phyloP scores from a whole-genome alignment of 2,888 invertebrate species.

The Brachyopa scutellaris region DNA sequence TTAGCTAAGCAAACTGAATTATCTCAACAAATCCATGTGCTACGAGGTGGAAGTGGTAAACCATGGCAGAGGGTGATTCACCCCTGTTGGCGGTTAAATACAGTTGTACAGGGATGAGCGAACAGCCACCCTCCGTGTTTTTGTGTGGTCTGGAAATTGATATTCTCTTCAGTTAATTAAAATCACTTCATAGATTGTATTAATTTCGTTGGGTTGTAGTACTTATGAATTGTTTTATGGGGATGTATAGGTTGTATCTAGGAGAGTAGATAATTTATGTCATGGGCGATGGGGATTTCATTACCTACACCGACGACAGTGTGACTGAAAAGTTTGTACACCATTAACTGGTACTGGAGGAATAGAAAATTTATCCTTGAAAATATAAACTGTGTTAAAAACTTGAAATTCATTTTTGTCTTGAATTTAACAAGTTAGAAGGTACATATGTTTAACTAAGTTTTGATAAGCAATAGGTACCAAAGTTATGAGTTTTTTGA shows the following conservation, averaged over 20 bases:
- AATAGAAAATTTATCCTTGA: no score
- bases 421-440: no score
- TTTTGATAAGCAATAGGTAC: no score
- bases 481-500: no score
- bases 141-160: conserved; percentile 51
- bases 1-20: conserved; percentile 72
- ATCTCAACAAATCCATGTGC: conserved; percentile 71
- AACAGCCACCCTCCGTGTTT: conserved; percentile 34
- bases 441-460: no score
- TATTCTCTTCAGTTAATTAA: conserved; percentile 71
- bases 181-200: conserved; percentile 72
- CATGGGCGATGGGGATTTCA: background rate
- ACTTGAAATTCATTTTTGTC: no score
- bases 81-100: conserved; percentile 54
- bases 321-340: background rate
- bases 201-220: conserved; percentile 40
- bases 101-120: conserved; percentile 56
- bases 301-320: background rate
- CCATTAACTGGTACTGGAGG: no score
- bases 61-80: background rate
- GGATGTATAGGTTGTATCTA: background rate
- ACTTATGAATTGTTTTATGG: conserved; percentile 24
- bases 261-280: conserved; percentile 22
- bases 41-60: conserved; percentile 42
- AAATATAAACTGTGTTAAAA: no score